Evolutionary conservation across 1,140 invertebrate genomes (phyloP), one percentile per base, ranked within the genome.

Genomic region (Drosophila lowei): DNA sequence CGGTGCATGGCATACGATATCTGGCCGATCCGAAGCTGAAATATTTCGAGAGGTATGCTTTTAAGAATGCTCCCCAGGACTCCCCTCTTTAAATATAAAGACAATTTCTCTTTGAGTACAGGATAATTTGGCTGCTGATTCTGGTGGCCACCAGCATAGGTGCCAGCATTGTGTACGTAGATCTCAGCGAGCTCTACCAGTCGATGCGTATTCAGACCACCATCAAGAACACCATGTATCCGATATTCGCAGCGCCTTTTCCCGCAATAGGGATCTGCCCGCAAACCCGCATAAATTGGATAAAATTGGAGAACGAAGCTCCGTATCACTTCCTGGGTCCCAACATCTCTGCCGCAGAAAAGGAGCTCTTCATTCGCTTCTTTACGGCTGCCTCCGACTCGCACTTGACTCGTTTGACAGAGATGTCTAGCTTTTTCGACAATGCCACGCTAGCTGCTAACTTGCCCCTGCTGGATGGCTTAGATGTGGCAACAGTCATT

Each of bases 1-100:
- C 81, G 0, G 48, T 90, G 6, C 89, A 90, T 59, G 85, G 89
- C 30, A 67, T 90, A 42, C 77, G 70, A 2, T 90, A 89, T 53
- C 52, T 90, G 15, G 67, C 89, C 0, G 77, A 90, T 23, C 59
- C 72, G 0, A 84, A 81, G 30, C 21, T 89, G 58, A 72, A 43
- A 2, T n/a, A 48, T 8, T 90, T 88, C 21, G 89, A 90, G 55
- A 74, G 75, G 89, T 90, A 25, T 43, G 11, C 5, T 25, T 48
- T 1, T 9, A 50, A 15, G 0, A 16, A 30, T 42, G 1, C 25
- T 50, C 9, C n/a, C n/a, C n/a, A n/a, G 0, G 5, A 44, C 7
- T 25, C 9, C 3, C 30, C 3, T 21, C 23, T 18, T 18, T 18
- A 18, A 18, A 28, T 8, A 11, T 5, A 18, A 6, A n/a, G 0